Evolutionary conservation across 2,888 invertebrate genomes (phyloP), one percentile per base, ranked within the genome.

Genomic region (Epistrophe eligans): DNA sequence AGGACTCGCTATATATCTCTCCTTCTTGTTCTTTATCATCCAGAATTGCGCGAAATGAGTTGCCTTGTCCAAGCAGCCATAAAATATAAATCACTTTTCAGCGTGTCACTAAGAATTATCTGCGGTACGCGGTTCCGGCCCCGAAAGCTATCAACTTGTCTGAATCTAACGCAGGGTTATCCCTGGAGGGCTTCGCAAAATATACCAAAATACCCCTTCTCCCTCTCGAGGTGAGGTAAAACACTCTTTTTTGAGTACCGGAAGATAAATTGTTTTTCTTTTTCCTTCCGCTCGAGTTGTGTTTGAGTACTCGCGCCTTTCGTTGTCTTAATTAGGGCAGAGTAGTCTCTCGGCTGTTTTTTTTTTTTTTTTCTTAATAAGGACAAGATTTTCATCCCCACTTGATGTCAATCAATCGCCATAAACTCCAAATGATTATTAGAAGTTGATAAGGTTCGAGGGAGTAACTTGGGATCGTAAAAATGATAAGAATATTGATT

Each of bases 11-110:
- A 24, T 24, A 24, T 32, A 8, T 24, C 8, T 32, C 50, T 45
- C 45, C 45, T 17, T 48, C 17, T 50, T 1, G 4, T 43, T 28
- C 19, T 11, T 7, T 35, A 35, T 35, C 52, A 24, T 52, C 3
- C 3, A 28, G 24, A 40, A 38, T 60, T 19, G 67, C 17, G 19
- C 50, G 70, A 70, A 24, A 50, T 35, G 72, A 35, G 43, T 50
- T 77, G 76, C 55, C 77, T 70, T 81, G 84, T 85, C 84, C 84
- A 81, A 85, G 84, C 84, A 85, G 71, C 81, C 84, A 85, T 81
- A 77, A 81, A 81, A 85, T 77, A 85, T 85, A 85, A 85, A 85
- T 85, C 77, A 85, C 84, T 85, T 85, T 80, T 77, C 81, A 70
- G 60, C 81, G 81, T 85, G 84, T 85, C 84, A 85, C 72, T 77